phyloP scores from a whole-genome alignment of 2,888 invertebrate genomes.

The Ganaspis brasiliensis region DNA sequence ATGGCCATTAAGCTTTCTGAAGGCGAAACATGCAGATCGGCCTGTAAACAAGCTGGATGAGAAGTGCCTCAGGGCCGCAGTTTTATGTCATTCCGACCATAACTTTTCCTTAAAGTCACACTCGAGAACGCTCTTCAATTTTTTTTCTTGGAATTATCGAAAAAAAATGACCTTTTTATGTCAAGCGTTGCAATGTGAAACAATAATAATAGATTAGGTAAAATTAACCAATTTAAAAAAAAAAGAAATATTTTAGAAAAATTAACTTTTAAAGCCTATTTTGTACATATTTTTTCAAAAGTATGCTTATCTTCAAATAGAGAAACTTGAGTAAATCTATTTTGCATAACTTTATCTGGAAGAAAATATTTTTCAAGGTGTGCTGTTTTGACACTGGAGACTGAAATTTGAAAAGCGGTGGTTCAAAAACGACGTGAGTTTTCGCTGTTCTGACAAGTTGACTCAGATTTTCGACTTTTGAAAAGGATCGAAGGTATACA shows the following conservation, averaged over 20 bases:
- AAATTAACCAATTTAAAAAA: too few species aligned
- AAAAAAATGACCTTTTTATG: background rate
- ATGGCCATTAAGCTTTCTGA: constrained; percentile 71
- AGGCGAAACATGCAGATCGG: constrained; percentile 63
- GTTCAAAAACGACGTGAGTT: background rate
- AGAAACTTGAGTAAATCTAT: constrained; percentile 7
- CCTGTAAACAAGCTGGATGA: constrained; percentile 64
- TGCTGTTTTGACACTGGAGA: background rate
- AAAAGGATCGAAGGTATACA: constrained; percentile 40
- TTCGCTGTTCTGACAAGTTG: too few species aligned
- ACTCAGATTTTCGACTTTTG: constrained; percentile 61
- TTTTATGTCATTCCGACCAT: constrained; percentile 55
- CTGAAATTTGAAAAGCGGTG: background rate
- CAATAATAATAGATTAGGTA: too few species aligned
- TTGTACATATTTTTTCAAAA: too few species aligned
- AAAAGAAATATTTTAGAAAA: too few species aligned
- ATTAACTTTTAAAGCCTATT: too few species aligned
- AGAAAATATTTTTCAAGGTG: constrained; percentile 3
- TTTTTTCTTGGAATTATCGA: constrained; percentile 1
- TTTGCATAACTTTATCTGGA: background rate
- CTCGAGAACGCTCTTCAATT: background rate
- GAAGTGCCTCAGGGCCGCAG: constrained; percentile 51
- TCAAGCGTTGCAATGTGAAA: background rate
- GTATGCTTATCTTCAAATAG: too few species aligned
- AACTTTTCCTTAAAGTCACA: constrained; percentile 51